A percentile compares a stretch with the other conserved stretches of the same genome.
Conservation (phyloP, 2,113 vertebrate genomes). For the Pachyramphus minor region DNA sequence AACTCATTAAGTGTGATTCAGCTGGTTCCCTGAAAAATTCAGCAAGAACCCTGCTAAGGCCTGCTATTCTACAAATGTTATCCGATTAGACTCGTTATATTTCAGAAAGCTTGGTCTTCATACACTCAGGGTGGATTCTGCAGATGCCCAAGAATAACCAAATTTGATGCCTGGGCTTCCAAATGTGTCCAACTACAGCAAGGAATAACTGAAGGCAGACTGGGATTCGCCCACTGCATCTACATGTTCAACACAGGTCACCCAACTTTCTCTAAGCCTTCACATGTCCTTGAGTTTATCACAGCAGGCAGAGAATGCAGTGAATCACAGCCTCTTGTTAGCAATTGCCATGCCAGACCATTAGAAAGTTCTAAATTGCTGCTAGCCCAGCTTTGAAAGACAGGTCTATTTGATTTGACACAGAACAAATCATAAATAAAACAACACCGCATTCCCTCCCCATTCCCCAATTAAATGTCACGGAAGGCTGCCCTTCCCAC, state of each 20-base stretch:
- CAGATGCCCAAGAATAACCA: background rate
- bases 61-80: background rate
- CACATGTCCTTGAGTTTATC: fast-evolving
- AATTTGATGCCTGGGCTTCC: background rate
- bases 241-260: background rate
- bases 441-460: background rate
- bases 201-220: background rate
- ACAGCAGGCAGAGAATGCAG: background rate
- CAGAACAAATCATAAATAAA: background rate
- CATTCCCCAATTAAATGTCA: background rate
- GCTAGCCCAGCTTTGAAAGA: background rate
- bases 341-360: background rate
- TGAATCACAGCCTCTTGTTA: background rate
- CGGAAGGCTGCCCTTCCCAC: background rate
- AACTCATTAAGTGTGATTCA: background rate
- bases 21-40: background rate
- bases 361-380: background rate
- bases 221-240: background rate
- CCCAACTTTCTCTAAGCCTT: background rate
- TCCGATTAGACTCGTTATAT: background rate
- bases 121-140: background rate
- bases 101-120: background rate
- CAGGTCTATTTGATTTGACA: background rate
- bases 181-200: background rate
- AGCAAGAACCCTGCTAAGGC: background rate